Conservation (phyloP, 30 jellyfish, hydroid and myxozoan species). For the Hydractinia symbiolongicarpus region DNA sequence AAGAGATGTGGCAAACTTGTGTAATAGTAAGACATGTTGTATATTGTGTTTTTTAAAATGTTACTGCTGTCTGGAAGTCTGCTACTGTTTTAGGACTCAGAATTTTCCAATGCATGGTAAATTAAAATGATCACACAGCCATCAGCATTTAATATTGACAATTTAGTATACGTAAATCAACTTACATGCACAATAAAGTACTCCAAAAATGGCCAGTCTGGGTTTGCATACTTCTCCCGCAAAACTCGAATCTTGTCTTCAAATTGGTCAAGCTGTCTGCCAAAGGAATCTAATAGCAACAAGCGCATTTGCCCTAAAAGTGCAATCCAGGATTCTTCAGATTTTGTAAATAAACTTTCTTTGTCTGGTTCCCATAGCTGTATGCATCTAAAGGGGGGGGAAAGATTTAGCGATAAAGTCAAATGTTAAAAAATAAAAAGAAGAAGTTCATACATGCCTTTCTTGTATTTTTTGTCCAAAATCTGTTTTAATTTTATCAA, state of each 20-base stretch:
- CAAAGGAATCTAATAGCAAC: slow-evolving; percentile 64
- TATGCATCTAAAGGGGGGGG: slow-evolving; percentile 35
- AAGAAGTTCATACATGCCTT: slow-evolving; percentile 24
- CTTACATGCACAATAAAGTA: slow-evolving; percentile 74
- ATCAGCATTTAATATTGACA: no score
- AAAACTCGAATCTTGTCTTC: slow-evolving; percentile 65
- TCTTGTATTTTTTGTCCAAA: slow-evolving; percentile 48
- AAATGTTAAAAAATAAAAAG: no score
- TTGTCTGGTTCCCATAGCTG: slow-evolving; percentile 85
- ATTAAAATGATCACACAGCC: no score
- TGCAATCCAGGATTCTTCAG: slow-evolving; percentile 81
- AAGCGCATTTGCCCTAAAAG: slow-evolving; percentile 53
- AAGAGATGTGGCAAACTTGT: no score
- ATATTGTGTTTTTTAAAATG: no score
- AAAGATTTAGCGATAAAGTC: no score
- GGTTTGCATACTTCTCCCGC: slow-evolving; percentile 71
- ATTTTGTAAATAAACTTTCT: slow-evolving; percentile 67
- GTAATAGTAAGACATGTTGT: no score
- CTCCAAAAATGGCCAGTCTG: slow-evolving; percentile 79
- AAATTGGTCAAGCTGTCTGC: slow-evolving; percentile 47
- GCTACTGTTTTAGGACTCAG: no score
- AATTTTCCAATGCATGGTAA: no score
- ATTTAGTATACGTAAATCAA: not conserved
- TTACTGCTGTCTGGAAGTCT: no score
- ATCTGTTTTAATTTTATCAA: slow-evolving; percentile 63